Evolutionary conservation across 2,113 vertebrate genomes (phyloP).

Genomic region (Siniperca knerii): DNA sequence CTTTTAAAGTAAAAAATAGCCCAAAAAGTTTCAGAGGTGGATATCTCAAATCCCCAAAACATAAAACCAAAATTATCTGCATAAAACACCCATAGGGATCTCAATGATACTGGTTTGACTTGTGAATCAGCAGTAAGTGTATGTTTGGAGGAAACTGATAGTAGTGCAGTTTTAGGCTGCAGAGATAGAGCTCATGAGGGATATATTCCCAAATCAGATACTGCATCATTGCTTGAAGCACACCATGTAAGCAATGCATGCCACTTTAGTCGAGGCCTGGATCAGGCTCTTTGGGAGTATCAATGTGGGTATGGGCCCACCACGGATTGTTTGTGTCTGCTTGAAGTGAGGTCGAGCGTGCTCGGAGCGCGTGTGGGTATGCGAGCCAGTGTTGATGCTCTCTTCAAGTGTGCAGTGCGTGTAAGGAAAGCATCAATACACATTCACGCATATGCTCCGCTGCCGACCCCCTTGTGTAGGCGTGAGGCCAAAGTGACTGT

Average conservation of each 20-base stretch:
- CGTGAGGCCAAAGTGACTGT: slow-evolving; percentile 35
- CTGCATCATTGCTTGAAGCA: not conserved
- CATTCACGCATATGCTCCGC: not conserved
- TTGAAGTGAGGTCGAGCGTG: not conserved
- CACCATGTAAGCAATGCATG: not conserved
- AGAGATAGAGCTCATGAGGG: not conserved
- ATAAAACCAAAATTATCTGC: not conserved
- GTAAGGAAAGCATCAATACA: slow-evolving; percentile 6
- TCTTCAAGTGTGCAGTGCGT: slow-evolving; percentile 11
- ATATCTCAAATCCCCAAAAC: slow-evolving; percentile 8
- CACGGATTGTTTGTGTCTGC: not conserved
- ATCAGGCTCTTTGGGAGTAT: not conserved
- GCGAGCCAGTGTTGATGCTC: not conserved
- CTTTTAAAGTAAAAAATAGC: not conserved
- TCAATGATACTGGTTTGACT: not conserved
- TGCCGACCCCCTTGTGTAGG: slow-evolving; percentile 22
- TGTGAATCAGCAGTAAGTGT: not conserved
- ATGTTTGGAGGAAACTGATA: not conserved
- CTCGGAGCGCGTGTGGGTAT: not conserved
- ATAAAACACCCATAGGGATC: not conserved
- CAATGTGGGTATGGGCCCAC: not conserved
- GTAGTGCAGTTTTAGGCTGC: not conserved
- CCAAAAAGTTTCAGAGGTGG: not conserved
- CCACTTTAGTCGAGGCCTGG: slow-evolving; percentile 4
- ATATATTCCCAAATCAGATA: slow-evolving; percentile 2